Evolutionary conservation across 1,140 invertebrate species (phyloP), one percentile per base, ranked within the genome.

Genomic region (Drosophila kohkoa): DNA sequence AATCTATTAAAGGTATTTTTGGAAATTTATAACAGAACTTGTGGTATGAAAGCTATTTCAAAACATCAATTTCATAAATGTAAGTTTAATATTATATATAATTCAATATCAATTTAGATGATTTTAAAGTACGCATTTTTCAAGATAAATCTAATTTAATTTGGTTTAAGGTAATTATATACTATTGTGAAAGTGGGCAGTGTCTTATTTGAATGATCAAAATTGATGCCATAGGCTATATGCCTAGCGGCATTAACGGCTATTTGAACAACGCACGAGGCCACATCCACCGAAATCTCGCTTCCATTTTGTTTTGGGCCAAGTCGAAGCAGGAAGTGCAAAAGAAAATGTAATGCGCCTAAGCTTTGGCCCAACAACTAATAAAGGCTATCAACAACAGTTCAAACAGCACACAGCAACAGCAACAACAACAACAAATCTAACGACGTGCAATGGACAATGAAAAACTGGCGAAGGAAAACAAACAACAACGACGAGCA

Each of bases 321-420:
- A 62, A 68, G 63, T 60, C 58, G 60, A 52, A 68, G 73, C 72
- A 62, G 68, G 81, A 65, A 78, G 68, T 60, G 54, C 58, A 45
- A 66, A 74, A 67, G 62, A 80, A 66, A 82, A 75, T 75, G 79
- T 82, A 87, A 75, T 80, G 80, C 80, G 81, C 80, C 80, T 89
- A 88, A 83, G 83, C 83, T 82, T 73, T 71, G 77, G 73, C 77
- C 83, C 83, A 87, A 88, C 83, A 88, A 87, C 83, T 87, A 87
- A 87, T 87, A 87, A 87, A 87, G 83, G 83, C 83, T 88, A 87
- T 87, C 83, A 87, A 88, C 83, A 87, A 87, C 83, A 87, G 83
- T 88, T 87, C 83, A 87, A 87, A 87, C 82, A 87, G 63, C 83
- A 87, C 60, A 55, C 30, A 43, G 16, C 58, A 55, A 45, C 68